Evolutionary conservation across 1,140 invertebrate species (phyloP).

Genomic region (Arion vulgaris): DNA sequence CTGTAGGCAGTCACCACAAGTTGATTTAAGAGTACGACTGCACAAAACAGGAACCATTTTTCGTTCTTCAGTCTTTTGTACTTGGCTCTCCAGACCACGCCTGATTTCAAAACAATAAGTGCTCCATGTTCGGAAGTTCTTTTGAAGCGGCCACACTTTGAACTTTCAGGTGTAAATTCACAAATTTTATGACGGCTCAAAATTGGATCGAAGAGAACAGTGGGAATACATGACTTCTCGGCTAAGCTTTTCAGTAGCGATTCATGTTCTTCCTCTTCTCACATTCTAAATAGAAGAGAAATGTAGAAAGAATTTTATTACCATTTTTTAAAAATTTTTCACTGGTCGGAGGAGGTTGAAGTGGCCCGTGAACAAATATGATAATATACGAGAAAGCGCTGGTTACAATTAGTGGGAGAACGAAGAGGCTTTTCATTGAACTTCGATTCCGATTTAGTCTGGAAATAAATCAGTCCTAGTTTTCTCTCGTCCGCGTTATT

Average conservation of each 20-base stretch:
- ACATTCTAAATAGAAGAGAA: neutral
- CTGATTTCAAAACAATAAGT: slow-evolving; percentile 7
- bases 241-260: neutral
- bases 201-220: neutral
- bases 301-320: neutral
- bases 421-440: slow-evolving; percentile 17
- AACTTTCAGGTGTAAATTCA: slow-evolving; percentile 18
- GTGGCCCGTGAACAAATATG: slow-evolving; percentile 2
- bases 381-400: slow-evolving; percentile 5
- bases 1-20: neutral
- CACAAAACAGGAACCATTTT: neutral
- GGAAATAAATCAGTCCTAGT: slow-evolving; percentile 14
- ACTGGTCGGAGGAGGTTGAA: neutral
- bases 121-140: neutral
- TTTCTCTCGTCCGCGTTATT: neutral
- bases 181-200: slow-evolving; percentile 13
- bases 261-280: neutral
- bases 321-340: slow-evolving; percentile 4
- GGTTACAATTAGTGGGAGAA: neutral
- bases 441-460: slow-evolving; percentile 8
- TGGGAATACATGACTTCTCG: neutral
- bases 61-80: neutral
- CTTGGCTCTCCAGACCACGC: neutral
- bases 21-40: slow-evolving; percentile 4
- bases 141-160: slow-evolving; percentile 21